Conservation (phyloP, 2,797 vertebrate species). For the Coilia nasus region DNA sequence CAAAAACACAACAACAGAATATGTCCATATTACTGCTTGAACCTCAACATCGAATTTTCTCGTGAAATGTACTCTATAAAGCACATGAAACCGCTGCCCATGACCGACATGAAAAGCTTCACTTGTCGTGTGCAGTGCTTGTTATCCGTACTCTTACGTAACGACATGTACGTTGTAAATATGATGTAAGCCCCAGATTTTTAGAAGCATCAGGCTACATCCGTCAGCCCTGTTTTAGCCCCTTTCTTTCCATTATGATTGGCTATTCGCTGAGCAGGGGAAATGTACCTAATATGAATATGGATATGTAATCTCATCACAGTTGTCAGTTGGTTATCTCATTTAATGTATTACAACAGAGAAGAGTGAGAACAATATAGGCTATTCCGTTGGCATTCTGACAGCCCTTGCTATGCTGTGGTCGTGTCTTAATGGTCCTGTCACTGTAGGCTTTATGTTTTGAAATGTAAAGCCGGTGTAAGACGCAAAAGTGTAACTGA, state of each 20-base stretch:
- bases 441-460: neutral
- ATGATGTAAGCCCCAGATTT: slow-evolving; percentile 31
- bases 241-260: neutral
- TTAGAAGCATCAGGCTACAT: slow-evolving; percentile 3
- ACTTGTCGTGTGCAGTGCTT: neutral
- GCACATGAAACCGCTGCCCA: neutral
- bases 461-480: neutral
- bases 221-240: neutral
- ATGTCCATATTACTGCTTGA: too few relatives aligned
- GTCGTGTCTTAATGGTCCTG: neutral
- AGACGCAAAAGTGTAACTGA: neutral
- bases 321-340: neutral
- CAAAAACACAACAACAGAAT: too few relatives aligned
- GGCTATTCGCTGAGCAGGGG: neutral
- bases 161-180: slow-evolving; percentile 27
- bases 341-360: neutral
- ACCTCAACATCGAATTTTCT: too few relatives aligned
- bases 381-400: neutral
- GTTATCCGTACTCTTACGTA: slow-evolving; percentile 34
- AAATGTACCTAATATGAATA: slow-evolving; percentile 12
- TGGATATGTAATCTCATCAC: neutral
- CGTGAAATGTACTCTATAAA: neutral
- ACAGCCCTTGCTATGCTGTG: neutral
- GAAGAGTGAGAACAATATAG: neutral
- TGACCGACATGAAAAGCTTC: neutral